Evolutionary conservation across 2,888 invertebrate genomes (phyloP), one percentile per base, ranked within the genome.

Genomic region (Salpingus planirostris): DNA sequence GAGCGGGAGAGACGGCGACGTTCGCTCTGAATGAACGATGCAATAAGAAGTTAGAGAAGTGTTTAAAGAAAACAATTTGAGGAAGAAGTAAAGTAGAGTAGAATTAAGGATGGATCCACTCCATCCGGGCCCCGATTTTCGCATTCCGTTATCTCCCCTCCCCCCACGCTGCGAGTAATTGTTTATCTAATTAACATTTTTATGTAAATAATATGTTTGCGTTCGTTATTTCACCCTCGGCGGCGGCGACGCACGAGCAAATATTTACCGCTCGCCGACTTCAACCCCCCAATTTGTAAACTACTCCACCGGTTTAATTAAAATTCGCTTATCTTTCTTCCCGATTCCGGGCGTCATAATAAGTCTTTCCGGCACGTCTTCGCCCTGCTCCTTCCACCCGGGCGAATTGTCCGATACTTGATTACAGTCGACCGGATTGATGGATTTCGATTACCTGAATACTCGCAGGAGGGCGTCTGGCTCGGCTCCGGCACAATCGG

Each of bases 1-100:
- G 6, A 5, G 29, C 26, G 24, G 10, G 27, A 39, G 28, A 21
- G 27, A 31, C 27, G 24, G 15, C 11, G 23, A 15, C 25, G 11
- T 14, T 18, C 18, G 18, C 18, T 18, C 18, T 25, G 32, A 22
- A 35, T 27, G 35, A 39, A 39, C 38, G 39, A 36, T 36, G 39
- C 40, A 40, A 40, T 53, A 54, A 50, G 53, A 52, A 51, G 44
- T 50, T 45, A 42, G 49, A 47, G 49, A 50, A 52, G 50, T 49
- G 49, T 53, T 54, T 52, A 56, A 51, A 49, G 52, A 54, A 54
- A 56, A 54, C 52, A 53, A 52, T 55, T 51, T 50, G 42, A 43
- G 47, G 41, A 47, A 40, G 44, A 44, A 45, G 44, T 36, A 45
- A 48, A 49, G 50, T 46, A 41, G 44, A 47, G 35, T 34, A 42